phyloP scores from a whole-genome alignment of 2,113 vertebrate species.

The Alethe diademata region DNA sequence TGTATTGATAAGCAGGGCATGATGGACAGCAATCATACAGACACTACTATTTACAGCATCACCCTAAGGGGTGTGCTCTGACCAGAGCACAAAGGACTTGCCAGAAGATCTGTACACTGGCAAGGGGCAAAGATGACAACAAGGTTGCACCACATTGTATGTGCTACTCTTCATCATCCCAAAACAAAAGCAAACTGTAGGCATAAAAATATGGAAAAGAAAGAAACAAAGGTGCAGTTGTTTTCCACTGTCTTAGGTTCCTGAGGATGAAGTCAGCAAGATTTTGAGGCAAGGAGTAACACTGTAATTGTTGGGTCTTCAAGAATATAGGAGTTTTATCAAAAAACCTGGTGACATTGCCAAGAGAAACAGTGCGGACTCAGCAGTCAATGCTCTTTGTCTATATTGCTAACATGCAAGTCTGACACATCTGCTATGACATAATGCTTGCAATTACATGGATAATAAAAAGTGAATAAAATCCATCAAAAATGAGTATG shows the following conservation, averaged over 20 bases:
- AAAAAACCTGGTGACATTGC: background rate
- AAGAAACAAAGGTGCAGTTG: background rate
- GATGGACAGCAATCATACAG: background rate
- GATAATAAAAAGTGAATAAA: background rate
- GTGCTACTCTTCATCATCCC: background rate
- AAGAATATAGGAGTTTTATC: background rate
- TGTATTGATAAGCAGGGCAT: background rate
- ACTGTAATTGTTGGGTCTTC: background rate
- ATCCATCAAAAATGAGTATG: background rate
- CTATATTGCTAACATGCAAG: background rate
- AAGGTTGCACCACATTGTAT: background rate
- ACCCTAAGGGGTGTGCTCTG: background rate
- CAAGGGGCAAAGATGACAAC: background rate
- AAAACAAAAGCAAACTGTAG: background rate
- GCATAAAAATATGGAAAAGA: background rate
- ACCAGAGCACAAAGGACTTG: background rate
- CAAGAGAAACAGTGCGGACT: background rate
- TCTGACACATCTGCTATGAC: background rate
- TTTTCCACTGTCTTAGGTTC: background rate
- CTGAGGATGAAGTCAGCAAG: background rate
- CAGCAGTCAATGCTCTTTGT: background rate
- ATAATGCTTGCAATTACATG: background rate
- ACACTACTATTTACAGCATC: background rate
- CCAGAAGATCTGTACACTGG: background rate
- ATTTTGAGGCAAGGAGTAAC: background rate